Conservation (phyloP, 2,888 invertebrate species). For the Melikaiella ostensackeni region DNA sequence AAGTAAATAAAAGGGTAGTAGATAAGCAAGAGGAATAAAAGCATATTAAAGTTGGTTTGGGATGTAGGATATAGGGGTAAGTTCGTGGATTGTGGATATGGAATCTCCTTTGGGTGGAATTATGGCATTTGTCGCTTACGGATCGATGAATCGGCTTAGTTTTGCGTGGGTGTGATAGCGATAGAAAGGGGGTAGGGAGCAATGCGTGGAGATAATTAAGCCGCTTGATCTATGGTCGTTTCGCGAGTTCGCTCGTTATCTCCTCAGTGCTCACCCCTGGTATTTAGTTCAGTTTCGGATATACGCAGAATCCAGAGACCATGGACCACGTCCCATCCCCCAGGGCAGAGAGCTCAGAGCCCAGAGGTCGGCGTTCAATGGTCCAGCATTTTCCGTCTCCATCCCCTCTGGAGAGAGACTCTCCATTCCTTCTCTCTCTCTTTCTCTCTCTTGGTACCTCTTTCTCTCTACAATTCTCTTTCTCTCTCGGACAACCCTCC, state of each 20-base stretch:
- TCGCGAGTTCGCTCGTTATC: constrained; percentile 78
- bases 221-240: constrained; percentile 76
- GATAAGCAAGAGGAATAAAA: constrained; percentile 22
- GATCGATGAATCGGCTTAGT: constrained; percentile 38
- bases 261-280: constrained; percentile 71
- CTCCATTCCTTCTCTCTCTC: constrained; percentile 50
- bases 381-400: constrained; percentile 69
- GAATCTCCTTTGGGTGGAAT: constrained; percentile 1
- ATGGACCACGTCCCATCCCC: constrained; percentile 54
- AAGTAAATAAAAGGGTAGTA: constrained; percentile 9
- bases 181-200: constrained; percentile 64
- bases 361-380: constrained; percentile 77
- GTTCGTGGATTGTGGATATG: not conserved
- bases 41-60: not conserved
- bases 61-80: not conserved
- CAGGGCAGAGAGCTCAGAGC: constrained; percentile 64
- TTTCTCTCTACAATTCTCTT: constrained; percentile 40
- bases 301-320: constrained; percentile 63
- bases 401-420: constrained; percentile 48
- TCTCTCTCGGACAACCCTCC: constrained; percentile 19
- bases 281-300: constrained; percentile 72
- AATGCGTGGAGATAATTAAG: constrained; percentile 77
- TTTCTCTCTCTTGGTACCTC: constrained; percentile 46
- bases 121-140: constrained; percentile 22
- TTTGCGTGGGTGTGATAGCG: constrained; percentile 60